Base-by-base conservation (phyloP, 2,888 invertebrate genomes). In the Drosophila borborema region DNA sequence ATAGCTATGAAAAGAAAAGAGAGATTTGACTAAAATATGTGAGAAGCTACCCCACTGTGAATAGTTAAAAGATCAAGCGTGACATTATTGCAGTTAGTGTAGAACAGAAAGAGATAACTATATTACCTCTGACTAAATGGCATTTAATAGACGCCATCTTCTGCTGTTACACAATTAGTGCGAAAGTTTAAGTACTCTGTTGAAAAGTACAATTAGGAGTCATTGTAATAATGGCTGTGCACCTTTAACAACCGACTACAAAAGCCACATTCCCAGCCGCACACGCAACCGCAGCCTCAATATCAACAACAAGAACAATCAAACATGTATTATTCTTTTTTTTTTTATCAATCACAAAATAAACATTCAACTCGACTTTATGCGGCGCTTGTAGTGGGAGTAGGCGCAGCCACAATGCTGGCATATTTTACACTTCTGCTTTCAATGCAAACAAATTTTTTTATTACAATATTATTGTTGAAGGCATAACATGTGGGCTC, bases 291-390 rank as follows among this genome's bases (percentile, higher is more conserved):
- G 16, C 45, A n/a, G 34, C 43, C 31, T 7, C 49, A 34, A 34
- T 31, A 55, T 31, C n/a, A 55, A 55, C 20, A 20, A 20, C 20
- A 20, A 70, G 63, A 77, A 64, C 66, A 85, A 74, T 80, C 82
- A 82, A 81, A 82, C 73, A 78, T 75, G 72, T 20, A 45, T 77
- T 20, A 45, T 77, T 20, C 2, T 20, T 20, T 20, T 20, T 71
- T 81, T 81, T 83, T 85, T 89, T 89, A 89, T 89, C 89, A 85
- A 85, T 85, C 85, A 86, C 73, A 89, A 87, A 89, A 84, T 84
- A 86, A 87, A 89, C 87, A 89, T 72, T 73, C 74, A 65, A 83
- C 65, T 75, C 75, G 64, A 75, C 79, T 82, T 72, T 67, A 68
- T 82, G 67, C 59, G 74, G 64, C 28, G 12, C 28, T n/a, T 10